phyloP scores from a whole-genome alignment of 2,113 vertebrate genomes.

The Perognathus longimembris region DNA sequence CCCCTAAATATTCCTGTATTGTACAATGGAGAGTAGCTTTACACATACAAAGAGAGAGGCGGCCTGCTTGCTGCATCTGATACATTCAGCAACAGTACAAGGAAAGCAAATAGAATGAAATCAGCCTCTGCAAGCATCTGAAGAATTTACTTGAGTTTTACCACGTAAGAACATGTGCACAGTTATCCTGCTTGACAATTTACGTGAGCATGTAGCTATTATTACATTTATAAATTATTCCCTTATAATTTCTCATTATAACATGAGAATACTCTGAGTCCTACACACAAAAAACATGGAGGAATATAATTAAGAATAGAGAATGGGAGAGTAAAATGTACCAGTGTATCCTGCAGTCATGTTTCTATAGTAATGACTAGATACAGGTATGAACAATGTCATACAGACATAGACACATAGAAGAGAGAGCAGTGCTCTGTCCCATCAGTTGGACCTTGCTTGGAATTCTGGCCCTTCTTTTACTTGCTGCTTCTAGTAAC shows the following conservation, averaged over 20 bases:
- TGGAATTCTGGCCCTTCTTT: not conserved
- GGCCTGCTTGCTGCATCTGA: not conserved
- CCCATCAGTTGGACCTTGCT: not conserved
- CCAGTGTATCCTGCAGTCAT: not conserved
- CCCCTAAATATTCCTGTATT: not conserved
- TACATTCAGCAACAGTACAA: not conserved
- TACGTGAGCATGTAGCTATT: not conserved
- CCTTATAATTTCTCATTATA: not conserved
- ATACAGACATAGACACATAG: not conserved
- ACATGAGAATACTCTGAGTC: not conserved
- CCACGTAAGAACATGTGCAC: not conserved
- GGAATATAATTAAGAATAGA: constrained; percentile 19
- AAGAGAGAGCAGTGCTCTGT: not conserved
- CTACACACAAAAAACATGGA: not conserved
- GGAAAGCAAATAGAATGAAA: not conserved
- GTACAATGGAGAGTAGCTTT: not conserved
- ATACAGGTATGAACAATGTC: not conserved
- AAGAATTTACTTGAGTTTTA: not conserved
- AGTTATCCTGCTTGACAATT: not conserved
- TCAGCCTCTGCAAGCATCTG: not conserved
- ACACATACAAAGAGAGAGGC: not conserved
- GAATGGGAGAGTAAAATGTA: not conserved
- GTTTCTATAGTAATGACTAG: not conserved
- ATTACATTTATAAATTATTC: not conserved
- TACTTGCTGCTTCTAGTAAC: not conserved